Percentiles rank a stretch among this genome's conserved stretches.
Evolutionary conservation across 2,797 vertebrate species (phyloP).

Genomic region (Graptemys geographica): DNA sequence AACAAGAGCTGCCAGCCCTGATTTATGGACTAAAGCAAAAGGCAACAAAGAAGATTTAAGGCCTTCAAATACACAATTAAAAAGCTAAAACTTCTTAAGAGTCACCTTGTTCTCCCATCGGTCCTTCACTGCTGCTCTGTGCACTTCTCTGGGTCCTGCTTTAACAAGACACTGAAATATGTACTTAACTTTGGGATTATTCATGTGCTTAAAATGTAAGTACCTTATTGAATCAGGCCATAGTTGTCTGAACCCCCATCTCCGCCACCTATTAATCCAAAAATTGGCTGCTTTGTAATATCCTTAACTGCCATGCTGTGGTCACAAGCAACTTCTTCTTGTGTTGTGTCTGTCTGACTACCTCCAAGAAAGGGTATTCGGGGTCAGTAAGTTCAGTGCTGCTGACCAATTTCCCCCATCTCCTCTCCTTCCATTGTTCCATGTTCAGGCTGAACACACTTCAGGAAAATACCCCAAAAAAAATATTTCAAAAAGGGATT

Average conservation of each 20-base stretch:
- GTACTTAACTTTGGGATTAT: neutral
- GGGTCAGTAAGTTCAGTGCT: neutral
- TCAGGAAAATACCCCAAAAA: neutral
- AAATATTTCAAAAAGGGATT: conserved; percentile 12
- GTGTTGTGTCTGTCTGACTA: neutral
- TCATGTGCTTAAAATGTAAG: neutral
- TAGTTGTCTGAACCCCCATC: neutral
- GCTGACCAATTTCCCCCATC: neutral
- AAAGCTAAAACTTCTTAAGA: neutral
- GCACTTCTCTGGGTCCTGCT: neutral
- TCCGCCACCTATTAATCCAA: neutral
- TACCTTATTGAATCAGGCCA: neutral
- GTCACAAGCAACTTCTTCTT: neutral
- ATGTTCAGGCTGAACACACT: neutral
- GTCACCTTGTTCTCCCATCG: neutral
- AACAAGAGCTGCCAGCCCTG: too few species aligned
- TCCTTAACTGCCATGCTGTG: rapidly evolving
- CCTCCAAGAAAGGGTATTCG: neutral
- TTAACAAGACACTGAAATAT: neutral
- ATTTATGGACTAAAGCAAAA: too few species aligned
- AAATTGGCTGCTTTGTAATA: neutral
- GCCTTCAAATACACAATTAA: neutral
- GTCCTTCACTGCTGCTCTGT: neutral
- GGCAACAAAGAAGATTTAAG: neutral
- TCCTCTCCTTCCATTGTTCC: neutral